Percentiles rank a stretch among this genome's conserved stretches.
These are phyloP conservation scores for Argynnis bischoffii DNA, from an alignment of 2,888 invertebrate genomes.

Conservation along the genomic window DNA sequence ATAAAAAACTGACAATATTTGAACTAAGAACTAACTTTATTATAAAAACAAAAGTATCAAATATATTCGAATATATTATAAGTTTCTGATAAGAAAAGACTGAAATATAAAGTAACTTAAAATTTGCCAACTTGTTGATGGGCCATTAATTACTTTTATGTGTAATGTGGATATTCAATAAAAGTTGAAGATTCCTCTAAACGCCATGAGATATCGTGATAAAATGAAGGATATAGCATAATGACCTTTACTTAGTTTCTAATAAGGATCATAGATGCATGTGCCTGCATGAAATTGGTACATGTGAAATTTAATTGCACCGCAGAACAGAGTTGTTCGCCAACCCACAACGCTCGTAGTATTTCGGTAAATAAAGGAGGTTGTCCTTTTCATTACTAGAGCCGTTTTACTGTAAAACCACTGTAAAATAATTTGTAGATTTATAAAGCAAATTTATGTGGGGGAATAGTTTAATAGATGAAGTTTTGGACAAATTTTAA, in stretches of 20 bases:
- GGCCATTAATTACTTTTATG: slow-evolving; percentile 19
- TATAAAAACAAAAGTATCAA: too few relatives aligned
- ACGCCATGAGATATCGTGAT: slow-evolving; percentile 6
- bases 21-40: too few relatives aligned
- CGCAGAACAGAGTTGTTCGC: slow-evolving; percentile 35
- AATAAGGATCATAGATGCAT: slow-evolving; percentile 7
- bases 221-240: neutral
- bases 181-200: slow-evolving; percentile 17
- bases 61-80: too few relatives aligned
- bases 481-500: neutral
- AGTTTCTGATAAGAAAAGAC: too few relatives aligned
- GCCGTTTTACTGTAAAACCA: slow-evolving; percentile 15
- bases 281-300: slow-evolving; percentile 1
- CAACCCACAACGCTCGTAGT: slow-evolving; percentile 36
- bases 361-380: slow-evolving; percentile 37
- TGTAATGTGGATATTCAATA: slow-evolving; percentile 12
- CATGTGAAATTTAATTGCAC: slow-evolving; percentile 35
- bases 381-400: slow-evolving; percentile 30
- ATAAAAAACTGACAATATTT: too few relatives aligned
- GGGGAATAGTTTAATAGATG: neutral
- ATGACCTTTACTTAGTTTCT: neutral
- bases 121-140: slow-evolving; percentile 3
- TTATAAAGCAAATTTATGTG: slow-evolving; percentile 8
- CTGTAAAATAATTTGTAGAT: slow-evolving; percentile 18
- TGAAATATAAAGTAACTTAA: neutral